A percentile compares a stretch with the other conserved stretches of the same genome.
phyloP scores from a whole-genome alignment of 2,888 invertebrate species.

The Cetonia aurata region DNA sequence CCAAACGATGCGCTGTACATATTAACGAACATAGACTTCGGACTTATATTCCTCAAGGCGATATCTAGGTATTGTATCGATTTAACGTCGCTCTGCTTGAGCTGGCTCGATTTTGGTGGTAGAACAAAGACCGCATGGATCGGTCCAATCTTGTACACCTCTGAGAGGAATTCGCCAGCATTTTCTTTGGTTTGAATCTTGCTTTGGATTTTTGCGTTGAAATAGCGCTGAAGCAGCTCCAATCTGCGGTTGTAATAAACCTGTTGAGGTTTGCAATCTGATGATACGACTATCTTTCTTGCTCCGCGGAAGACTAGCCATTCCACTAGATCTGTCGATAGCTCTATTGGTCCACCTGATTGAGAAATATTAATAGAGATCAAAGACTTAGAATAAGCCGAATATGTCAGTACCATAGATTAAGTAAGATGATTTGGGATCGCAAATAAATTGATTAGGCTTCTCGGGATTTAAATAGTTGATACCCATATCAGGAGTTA shows the following conservation, averaged over 20 bases:
- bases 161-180: conserved; percentile 56
- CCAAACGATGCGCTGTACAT: conserved; percentile 60
- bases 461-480: conserved; percentile 61
- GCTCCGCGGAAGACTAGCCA: conserved; percentile 91
- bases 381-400: neutral
- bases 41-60: conserved; percentile 60
- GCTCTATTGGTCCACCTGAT: conserved; percentile 60
- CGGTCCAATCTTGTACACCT: conserved; percentile 57
- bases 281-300: conserved; percentile 81
- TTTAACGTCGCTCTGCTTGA: conserved; percentile 58
- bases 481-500: conserved; percentile 57
- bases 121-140: conserved; percentile 61
- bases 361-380: conserved; percentile 6
- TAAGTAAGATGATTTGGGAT: conserved; percentile 60
- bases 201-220: conserved; percentile 59
- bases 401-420: conserved; percentile 57
- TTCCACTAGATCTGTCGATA: conserved; percentile 73
- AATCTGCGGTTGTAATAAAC: conserved; percentile 63
- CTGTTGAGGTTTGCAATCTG: conserved; percentile 86
- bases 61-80: conserved; percentile 61
- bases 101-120: conserved; percentile 52
- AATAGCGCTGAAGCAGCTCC: conserved; percentile 59
- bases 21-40: conserved; percentile 62
- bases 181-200: conserved; percentile 59
- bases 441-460: conserved; percentile 62